Conservation (phyloP, 2,113 vertebrate species). For the Salvelinus namaycush region DNA sequence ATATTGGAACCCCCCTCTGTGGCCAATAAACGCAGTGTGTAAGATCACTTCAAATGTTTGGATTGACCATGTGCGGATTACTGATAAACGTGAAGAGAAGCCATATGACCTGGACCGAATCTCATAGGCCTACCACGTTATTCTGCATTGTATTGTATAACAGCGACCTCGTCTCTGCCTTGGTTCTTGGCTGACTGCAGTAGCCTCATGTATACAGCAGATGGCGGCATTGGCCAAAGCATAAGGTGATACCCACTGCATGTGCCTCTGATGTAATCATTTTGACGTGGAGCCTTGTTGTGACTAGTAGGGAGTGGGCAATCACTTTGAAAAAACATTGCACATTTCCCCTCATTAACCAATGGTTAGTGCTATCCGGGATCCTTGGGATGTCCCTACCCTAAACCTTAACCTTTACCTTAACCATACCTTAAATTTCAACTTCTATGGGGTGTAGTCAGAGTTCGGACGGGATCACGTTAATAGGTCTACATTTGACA, state of each 20-base stretch:
- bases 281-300: too few species aligned
- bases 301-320: background rate
- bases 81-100: constrained; percentile 55
- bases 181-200: constrained; percentile 8
- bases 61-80: constrained; percentile 52
- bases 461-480: too few species aligned
- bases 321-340: background rate
- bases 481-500: too few species aligned
- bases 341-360: background rate
- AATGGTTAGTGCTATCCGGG: background rate
- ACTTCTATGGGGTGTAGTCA: too few species aligned
- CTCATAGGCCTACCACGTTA: background rate
- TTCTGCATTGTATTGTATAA: background rate
- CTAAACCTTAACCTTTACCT: background rate
- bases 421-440: too few species aligned
- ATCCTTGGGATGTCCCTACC: too few species aligned
- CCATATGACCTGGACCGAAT: too few species aligned
- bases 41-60: constrained; percentile 54
- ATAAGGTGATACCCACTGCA: background rate
- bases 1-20: background rate
- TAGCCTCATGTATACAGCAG: constrained; percentile 42
- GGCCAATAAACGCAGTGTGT: background rate
- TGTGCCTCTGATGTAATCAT: too few species aligned
- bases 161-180: background rate
- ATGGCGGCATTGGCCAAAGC: constrained; percentile 30